Evolutionary conservation across 2,113 vertebrate species (phyloP).

Genomic region (Cyprinodon variegatus): DNA sequence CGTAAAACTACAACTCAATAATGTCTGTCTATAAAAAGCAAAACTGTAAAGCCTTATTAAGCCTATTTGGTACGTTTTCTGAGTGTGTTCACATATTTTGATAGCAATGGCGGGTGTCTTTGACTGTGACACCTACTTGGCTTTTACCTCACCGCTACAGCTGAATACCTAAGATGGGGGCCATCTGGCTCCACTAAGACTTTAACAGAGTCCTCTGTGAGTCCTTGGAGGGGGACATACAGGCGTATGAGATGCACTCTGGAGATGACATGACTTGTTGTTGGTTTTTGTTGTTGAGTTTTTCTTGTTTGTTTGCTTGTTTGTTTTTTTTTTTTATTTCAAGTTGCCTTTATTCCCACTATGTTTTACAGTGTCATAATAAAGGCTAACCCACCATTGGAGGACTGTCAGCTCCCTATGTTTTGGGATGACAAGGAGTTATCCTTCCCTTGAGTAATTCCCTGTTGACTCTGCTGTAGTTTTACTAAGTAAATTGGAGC

Average conservation of each 20-base stretch:
- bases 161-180: conserved; percentile 70
- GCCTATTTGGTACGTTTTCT: conserved; percentile 1
- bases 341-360: neutral
- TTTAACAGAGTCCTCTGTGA: conserved; percentile 63
- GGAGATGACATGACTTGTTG: conserved; percentile 56
- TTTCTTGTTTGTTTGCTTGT: neutral
- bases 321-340: conserved; percentile 3
- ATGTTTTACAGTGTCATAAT: conserved; percentile 26
- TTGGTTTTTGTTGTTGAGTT: conserved; percentile 4
- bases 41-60: too few relatives aligned
- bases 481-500: conserved; percentile 38
- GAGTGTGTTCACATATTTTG: conserved; percentile 22
- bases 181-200: conserved; percentile 67
- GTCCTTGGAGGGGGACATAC: conserved; percentile 63
- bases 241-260: conserved; percentile 51
- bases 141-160: conserved; percentile 50
- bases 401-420: conserved; percentile 45
- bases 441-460: conserved; percentile 39
- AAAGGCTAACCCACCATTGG: conserved; percentile 35
- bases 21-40: too few relatives aligned
- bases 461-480: conserved; percentile 21
- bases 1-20: neutral
- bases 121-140: conserved; percentile 61
- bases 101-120: conserved; percentile 31
- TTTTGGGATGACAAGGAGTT: conserved; percentile 29